A percentile compares a stretch with the other conserved stretches of the same genome.
Conservation (phyloP, 2,113 vertebrate species). For the Mionectes macconnelli region DNA sequence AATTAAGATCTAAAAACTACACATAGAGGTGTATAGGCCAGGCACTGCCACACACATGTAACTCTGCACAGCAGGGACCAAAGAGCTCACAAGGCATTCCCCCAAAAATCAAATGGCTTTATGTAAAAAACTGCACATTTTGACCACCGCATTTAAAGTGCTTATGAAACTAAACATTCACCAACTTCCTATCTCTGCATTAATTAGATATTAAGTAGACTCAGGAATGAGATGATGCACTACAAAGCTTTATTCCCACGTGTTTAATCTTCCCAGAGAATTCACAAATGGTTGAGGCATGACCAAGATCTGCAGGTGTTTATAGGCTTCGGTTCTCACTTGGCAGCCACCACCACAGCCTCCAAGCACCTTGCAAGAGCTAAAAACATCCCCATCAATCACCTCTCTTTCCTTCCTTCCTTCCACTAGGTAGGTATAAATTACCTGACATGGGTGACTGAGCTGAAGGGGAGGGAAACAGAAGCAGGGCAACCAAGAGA, state of each 20-base stretch:
- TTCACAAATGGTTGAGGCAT: constrained; percentile 16
- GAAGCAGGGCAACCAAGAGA: background rate
- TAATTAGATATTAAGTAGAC: constrained; percentile 11
- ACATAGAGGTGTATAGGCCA: background rate
- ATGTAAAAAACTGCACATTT: background rate
- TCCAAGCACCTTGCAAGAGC: background rate
- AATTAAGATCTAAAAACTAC: background rate
- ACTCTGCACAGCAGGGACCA: no score
- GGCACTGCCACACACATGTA: background rate
- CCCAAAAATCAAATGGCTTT: background rate
- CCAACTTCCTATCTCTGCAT: background rate
- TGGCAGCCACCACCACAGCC: background rate
- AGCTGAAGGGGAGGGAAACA: background rate
- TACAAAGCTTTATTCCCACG: background rate
- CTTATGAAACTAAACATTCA: background rate
- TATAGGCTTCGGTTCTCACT: background rate
- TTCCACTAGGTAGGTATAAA: background rate
- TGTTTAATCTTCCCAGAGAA: background rate
- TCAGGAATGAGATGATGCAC: constrained; percentile 4
- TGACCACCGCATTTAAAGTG: background rate
- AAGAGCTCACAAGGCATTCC: background rate
- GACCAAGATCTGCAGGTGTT: constrained; percentile 21
- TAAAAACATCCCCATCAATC: constrained; percentile 20
- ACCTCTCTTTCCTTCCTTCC: background rate
- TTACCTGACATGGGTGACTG: background rate